A percentile compares a stretch with the other conserved stretches of the same genome.
These are phyloP conservation scores for Lithobius niger DNA, from an alignment of 1,140 invertebrate genomes.

Conservation along the genomic window DNA sequence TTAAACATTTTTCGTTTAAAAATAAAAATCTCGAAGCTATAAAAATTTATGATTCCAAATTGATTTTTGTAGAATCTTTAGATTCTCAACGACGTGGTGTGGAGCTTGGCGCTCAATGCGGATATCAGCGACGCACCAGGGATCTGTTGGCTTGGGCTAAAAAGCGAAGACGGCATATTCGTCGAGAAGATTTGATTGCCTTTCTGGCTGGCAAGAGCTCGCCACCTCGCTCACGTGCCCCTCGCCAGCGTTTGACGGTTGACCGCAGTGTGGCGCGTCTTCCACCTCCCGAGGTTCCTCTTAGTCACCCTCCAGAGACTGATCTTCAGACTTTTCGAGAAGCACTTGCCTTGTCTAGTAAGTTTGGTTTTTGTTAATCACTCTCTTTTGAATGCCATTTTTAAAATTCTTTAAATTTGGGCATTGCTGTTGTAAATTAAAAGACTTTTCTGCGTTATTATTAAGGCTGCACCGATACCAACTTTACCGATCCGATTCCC, in stretches of 20 bases:
- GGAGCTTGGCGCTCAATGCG: slow-evolving; percentile 54
- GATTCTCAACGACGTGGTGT: slow-evolving; percentile 51
- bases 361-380: slow-evolving; percentile 10
- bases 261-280: slow-evolving; percentile 20
- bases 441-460: too few relatives aligned
- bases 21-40: too few relatives aligned
- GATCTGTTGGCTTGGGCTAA: slow-evolving; percentile 63
- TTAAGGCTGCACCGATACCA: too few relatives aligned
- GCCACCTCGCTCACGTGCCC: slow-evolving; percentile 39
- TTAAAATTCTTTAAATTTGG: not conserved
- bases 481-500: too few relatives aligned
- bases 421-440: not conserved
- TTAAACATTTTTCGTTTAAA: too few relatives aligned
- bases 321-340: slow-evolving; percentile 58
- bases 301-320: slow-evolving; percentile 33
- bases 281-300: slow-evolving; percentile 16
- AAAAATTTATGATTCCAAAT: not conserved
- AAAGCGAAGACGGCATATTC: slow-evolving; percentile 54
- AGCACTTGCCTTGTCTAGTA: slow-evolving; percentile 49
- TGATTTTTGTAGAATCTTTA: slow-evolving; percentile 45
- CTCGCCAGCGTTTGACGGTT: slow-evolving; percentile 17
- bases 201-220: slow-evolving; percentile 58
- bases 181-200: slow-evolving; percentile 60
- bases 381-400: too few relatives aligned
- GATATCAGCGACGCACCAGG: slow-evolving; percentile 54